Evolutionary conservation across 2,797 vertebrate genomes (phyloP).

Genomic region (Lacerta viridis): DNA sequence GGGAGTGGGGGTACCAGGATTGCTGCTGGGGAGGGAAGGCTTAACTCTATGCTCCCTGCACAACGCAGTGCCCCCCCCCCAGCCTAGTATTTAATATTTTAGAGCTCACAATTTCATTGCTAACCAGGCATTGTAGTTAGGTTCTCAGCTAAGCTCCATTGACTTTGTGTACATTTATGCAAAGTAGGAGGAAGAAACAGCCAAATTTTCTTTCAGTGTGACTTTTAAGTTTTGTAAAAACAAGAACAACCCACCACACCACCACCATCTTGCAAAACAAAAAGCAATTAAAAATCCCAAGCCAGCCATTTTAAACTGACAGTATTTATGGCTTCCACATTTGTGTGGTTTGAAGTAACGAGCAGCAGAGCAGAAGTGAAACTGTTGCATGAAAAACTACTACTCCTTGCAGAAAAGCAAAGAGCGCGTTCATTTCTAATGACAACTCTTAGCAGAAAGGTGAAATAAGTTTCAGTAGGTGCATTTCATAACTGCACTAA

Average conservation of each 20-base stretch:
- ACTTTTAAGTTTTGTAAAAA: background rate
- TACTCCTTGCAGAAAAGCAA: slow-evolving; percentile 24
- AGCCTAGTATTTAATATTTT: no score
- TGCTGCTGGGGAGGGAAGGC: background rate
- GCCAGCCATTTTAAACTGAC: slow-evolving; percentile 32
- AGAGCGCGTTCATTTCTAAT: background rate
- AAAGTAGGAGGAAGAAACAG: background rate
- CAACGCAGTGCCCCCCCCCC: no score
- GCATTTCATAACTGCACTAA: background rate
- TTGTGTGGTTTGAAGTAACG: slow-evolving; percentile 39
- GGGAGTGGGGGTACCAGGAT: background rate
- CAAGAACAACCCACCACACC: background rate
- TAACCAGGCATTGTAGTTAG: no score
- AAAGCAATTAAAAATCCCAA: background rate
- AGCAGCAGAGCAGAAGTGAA: slow-evolving; percentile 62
- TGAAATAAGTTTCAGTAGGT: slow-evolving; percentile 16
- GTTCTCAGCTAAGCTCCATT: background rate
- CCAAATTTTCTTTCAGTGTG: background rate
- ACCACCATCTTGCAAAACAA: background rate
- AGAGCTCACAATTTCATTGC: no score
- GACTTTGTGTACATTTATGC: background rate
- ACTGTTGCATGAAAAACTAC: slow-evolving; percentile 48
- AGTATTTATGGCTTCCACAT: slow-evolving; percentile 39
- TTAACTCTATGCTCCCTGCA: no score
- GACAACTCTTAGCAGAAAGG: slow-evolving; percentile 21